Base-by-base conservation (phyloP, 2,113 vertebrate genomes). In the Bubo bubo region DNA sequence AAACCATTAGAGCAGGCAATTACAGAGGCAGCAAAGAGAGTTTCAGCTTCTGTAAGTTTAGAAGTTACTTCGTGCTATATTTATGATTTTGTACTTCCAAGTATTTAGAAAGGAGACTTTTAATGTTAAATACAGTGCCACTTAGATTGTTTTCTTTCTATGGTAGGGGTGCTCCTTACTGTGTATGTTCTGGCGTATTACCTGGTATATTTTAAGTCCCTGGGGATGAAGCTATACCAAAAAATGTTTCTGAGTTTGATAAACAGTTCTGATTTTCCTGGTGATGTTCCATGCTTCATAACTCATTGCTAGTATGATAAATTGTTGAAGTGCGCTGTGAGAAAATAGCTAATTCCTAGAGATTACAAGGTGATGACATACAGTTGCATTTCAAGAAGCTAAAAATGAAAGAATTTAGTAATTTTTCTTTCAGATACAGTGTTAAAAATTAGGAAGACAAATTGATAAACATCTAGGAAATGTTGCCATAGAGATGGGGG, bases 1-100 rank as follows among this genome's bases (percentile, higher is more conserved):
- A 99, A 99, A 87, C 99, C 99, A 76, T 96, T 99, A 68, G 98
- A 99, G 85, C 99, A 99, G 93, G 93, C 99, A 49, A 98, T 99
- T 75, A 97, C 98, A 77, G 98, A 98, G 92, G 98, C 98, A 34
- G 98, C 98, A 56, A 99, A 97, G 89, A 99, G 98, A 62, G 98
- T 99, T 98, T 98, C 99, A 45, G 49, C 98, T 64, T 93, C 98
- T 4, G 99, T 99, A 97, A 99, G 99, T 98, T 49, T 85, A 74
- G 71, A 88, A 52, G 26, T 39, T 68, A 23, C 35, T 87, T 88
- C 37, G 43, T 45, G 23, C 35, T 64, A 75, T 43, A 75, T 72
- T 45, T 47, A 43, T 77, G 8, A 6, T 80, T 74, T 63, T 82
- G 2, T 68, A 17, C 87, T 85, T 87, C 18, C 18, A 79, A 0